Percentiles rank a stretch among this genome's conserved stretches.
Conservation (phyloP, 2,797 vertebrate genomes). For the Chromobotia macracanthus region DNA sequence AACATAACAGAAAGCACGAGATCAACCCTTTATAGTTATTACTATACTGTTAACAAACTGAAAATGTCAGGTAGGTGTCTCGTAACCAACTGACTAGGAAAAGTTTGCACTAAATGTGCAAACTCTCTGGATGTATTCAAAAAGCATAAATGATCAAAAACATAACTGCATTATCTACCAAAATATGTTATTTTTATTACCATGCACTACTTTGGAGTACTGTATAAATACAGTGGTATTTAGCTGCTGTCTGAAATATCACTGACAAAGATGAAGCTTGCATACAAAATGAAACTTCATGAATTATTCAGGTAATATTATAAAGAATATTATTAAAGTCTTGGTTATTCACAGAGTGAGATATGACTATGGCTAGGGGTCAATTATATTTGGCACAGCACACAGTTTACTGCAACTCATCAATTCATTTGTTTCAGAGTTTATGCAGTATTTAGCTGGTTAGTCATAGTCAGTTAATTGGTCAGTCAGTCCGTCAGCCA, state of each 20-base stretch:
- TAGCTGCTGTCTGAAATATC: neutral
- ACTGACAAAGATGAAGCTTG: conserved; percentile 18
- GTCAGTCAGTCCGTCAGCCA: neutral
- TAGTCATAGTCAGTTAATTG: neutral
- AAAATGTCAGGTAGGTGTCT: neutral
- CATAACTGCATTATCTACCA: neutral
- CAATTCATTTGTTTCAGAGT: neutral
- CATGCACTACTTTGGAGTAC: neutral
- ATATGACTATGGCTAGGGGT: neutral
- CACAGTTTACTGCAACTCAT: neutral
- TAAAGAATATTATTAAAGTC: neutral
- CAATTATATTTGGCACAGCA: neutral
- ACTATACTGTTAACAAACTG: too few relatives aligned
- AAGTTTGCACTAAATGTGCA: neutral
- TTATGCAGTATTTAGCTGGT: neutral
- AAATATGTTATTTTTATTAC: too few relatives aligned
- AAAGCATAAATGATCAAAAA: neutral
- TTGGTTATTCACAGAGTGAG: neutral
- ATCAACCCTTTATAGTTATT: neutral
- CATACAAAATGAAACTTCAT: conserved; percentile 12
- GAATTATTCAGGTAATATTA: conserved; percentile 15
- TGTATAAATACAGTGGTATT: neutral
- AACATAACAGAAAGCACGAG: neutral
- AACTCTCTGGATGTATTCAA: neutral
- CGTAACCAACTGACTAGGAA: neutral